Evolutionary conservation across 2,888 invertebrate genomes (phyloP).

Genomic region (Nemurella pictetii): DNA sequence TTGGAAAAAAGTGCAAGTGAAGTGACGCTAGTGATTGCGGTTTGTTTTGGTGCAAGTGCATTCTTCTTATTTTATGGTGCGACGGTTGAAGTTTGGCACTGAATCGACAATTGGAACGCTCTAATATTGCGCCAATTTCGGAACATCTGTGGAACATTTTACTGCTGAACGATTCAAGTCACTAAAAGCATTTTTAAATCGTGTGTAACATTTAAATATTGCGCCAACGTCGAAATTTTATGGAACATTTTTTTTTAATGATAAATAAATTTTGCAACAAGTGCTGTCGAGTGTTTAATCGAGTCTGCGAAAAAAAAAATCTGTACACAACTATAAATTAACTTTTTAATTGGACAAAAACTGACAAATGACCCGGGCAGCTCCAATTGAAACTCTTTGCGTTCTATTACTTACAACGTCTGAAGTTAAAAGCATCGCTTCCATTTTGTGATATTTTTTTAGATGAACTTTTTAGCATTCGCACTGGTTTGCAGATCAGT

Average conservation of each 20-base stretch:
- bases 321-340: not conserved
- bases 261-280: not conserved
- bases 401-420: no score
- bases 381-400: not conserved
- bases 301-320: not conserved
- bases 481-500: not conserved
- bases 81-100: no score
- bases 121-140: no score
- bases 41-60: not conserved
- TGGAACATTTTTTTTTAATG: not conserved
- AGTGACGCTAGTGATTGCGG: not conserved
- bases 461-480: not conserved
- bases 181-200: no score
- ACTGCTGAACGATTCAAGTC: no score
- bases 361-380: not conserved
- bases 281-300: not conserved
- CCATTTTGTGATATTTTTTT: not conserved
- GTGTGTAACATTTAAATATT: no score
- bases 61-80: no score
- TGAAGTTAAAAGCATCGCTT: not conserved
- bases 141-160: no score
- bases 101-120: no score
- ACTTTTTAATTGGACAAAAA: not conserved
- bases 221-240: not conserved
- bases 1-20: not conserved